Conservation (phyloP, 2,888 invertebrate species). For the Drosophila neutralis region DNA sequence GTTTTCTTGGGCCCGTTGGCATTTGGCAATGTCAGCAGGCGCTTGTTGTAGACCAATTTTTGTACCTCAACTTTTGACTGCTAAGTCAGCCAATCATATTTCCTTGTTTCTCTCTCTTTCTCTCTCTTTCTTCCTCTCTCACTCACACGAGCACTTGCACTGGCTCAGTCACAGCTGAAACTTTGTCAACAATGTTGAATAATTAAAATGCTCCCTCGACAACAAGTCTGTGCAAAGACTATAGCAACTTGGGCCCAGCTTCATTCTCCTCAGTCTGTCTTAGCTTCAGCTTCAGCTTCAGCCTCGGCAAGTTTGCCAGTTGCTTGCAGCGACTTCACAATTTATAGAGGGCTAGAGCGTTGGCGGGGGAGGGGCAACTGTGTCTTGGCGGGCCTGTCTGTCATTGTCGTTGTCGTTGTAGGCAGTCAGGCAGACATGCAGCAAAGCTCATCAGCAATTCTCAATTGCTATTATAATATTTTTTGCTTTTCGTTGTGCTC, state of each 20-base stretch:
- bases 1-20: constrained; percentile 21
- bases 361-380: background rate
- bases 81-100: constrained; percentile 78
- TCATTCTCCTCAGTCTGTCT: constrained; percentile 10
- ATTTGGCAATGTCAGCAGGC: constrained; percentile 51
- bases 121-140: background rate
- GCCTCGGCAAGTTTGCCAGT: constrained; percentile 13
- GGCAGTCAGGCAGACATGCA: constrained; percentile 28
- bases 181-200: constrained; percentile 83
- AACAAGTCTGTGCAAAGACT: constrained; percentile 68
- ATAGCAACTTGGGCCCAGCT: constrained; percentile 38
- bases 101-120: constrained; percentile 22
- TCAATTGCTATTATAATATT: constrained; percentile 81
- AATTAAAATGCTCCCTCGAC: constrained; percentile 83
- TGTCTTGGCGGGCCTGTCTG: constrained; percentile 42
- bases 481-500: constrained; percentile 54
- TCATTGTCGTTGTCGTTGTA: constrained; percentile 17
- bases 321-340: constrained; percentile 50
- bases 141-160: constrained; percentile 2
- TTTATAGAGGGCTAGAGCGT: constrained; percentile 25
- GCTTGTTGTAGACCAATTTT: constrained; percentile 51
- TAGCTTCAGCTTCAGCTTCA: constrained; percentile 11
- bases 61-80: constrained; percentile 68
- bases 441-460: constrained; percentile 78
- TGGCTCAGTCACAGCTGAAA: constrained; percentile 66